Evolutionary conservation across 2,797 vertebrate genomes (phyloP), one percentile per base, ranked within the genome.

Genomic region (Danionella dracula): DNA sequence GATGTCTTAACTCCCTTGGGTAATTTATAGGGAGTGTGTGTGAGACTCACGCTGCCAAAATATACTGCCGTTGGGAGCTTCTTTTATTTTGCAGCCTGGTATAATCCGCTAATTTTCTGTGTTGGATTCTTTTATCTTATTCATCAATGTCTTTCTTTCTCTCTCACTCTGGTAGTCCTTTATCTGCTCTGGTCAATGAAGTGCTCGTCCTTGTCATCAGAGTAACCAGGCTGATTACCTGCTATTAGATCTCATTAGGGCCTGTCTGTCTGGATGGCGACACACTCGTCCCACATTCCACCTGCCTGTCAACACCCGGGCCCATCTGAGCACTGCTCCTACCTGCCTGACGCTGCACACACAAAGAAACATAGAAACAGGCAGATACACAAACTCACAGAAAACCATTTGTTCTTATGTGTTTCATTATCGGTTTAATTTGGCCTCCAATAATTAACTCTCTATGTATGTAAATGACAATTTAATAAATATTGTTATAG

Each of bases 181-280:
- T 13, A 41, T 59, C 68, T 81, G 44, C 34, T 35, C 13, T 37
- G 41, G 42, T 72, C 54, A 68, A 69, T 78, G 66, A 48, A 61
- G 71, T 42, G 60, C 72, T 85, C 75, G 81, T 70, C 78, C 75
- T 55, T 85, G 76, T 82, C 82, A 83, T 86, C 78, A 78, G 89
- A 71, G 79, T 87, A 84, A 80, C 75, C 77, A 77, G 70, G 61
- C 76, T 85, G 81, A 89, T 88, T 90, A 84, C 82, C 81, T 82
- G 83, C 87, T 84, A 85, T 87, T 84, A 86, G 81, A 81, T 71
- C 81, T 85, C 78, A 83, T 89, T 86, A 82, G 81, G 76, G 79
- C 75, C 78, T 79, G 79, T 84, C 77, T 85, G 75, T 64, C 77
- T 85, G 75, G 61, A 67, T 84, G 87, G 82, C 79, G 82, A 82